Conservation (phyloP, 2,888 invertebrate species). For the Macrophya alboannulata region DNA sequence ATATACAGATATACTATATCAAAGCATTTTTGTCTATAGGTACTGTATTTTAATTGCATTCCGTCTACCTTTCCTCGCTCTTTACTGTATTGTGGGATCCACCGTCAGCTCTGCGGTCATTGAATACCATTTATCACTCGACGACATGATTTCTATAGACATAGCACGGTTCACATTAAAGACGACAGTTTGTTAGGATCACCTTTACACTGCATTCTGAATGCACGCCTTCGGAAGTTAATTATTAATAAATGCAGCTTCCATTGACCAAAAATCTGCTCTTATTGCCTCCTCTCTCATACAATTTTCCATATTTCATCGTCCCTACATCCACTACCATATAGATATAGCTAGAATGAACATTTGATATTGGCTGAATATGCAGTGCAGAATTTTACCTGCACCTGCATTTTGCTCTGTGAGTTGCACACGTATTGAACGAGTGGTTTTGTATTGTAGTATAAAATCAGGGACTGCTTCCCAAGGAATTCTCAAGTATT, state of each 20-base stretch:
- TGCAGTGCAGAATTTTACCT: neutral
- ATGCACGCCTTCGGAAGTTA: neutral
- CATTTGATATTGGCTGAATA: neutral
- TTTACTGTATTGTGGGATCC: neutral
- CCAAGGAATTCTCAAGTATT: neutral
- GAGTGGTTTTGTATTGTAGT: neutral
- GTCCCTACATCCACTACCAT: no score
- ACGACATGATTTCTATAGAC: neutral
- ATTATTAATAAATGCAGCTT: neutral
- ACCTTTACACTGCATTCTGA: neutral
- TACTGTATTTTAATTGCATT: constrained; percentile 11
- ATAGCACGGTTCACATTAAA: neutral
- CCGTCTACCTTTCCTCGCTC: neutral
- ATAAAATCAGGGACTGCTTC: neutral
- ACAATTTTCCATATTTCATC: neutral
- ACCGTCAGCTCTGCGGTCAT: neutral
- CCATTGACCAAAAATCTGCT: neutral
- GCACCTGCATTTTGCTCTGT: neutral
- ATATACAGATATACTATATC: neutral
- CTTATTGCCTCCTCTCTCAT: neutral
- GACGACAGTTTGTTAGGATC: neutral
- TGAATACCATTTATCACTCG: neutral
- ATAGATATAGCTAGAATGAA: no score
- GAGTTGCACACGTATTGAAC: neutral
- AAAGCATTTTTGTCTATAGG: constrained; percentile 1